Evolutionary conservation across 2,797 vertebrate species (phyloP).

Genomic region (Geotrypetes seraphini): DNA sequence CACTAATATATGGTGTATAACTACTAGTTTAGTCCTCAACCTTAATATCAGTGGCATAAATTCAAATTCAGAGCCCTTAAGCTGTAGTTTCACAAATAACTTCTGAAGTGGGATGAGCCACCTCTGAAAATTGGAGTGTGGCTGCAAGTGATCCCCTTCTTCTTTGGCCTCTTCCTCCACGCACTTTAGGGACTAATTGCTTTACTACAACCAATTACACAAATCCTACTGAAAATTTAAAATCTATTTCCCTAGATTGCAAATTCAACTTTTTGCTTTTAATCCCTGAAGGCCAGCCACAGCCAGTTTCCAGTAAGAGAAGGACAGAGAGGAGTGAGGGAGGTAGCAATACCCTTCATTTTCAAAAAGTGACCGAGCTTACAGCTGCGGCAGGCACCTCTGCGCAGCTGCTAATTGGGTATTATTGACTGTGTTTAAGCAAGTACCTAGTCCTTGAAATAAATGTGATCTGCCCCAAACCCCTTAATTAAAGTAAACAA

Average conservation of each 20-base stretch:
- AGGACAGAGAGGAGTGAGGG: constrained; percentile 1
- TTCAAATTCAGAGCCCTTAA: too few species aligned
- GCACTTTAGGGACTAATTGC: too few species aligned
- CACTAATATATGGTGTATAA: too few species aligned
- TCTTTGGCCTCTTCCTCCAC: too few species aligned
- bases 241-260: neutral
- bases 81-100: too few species aligned
- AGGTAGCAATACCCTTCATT: neutral
- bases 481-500: constrained; percentile 37
- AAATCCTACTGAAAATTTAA: neutral
- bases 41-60: too few species aligned
- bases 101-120: too few species aligned
- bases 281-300: constrained; percentile 3
- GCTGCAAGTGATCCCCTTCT: too few species aligned
- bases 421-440: constrained; percentile 16
- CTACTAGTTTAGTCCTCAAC: too few species aligned
- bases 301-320: constrained; percentile 1
- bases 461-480: constrained; percentile 35
- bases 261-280: neutral
- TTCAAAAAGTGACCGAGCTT: neutral
- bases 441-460: constrained; percentile 19
- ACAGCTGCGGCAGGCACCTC: constrained; percentile 4
- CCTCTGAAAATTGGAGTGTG: too few species aligned
- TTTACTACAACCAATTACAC: too few species aligned
- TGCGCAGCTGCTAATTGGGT: constrained; percentile 24